These are phyloP conservation scores for Abscondita cerata DNA, from an alignment of 2,888 invertebrate genomes.

Conservation along the genomic window DNA sequence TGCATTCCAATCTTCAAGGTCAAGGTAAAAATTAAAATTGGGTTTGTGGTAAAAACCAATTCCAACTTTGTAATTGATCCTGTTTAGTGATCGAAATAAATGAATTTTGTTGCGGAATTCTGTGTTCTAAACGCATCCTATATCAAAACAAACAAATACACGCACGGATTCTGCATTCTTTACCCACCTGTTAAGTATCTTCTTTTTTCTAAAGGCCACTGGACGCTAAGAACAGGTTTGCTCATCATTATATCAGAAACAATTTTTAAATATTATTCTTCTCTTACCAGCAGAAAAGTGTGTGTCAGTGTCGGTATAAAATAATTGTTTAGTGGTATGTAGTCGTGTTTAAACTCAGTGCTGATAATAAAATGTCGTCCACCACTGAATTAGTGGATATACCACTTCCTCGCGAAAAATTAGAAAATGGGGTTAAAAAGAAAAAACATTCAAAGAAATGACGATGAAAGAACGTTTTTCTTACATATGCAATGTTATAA, in stretches of 20 bases:
- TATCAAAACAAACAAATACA: neutral
- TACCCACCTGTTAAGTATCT: constrained; percentile 10
- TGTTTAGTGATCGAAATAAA: too few species aligned
- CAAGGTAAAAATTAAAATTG: too few species aligned
- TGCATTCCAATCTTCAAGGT: too few species aligned
- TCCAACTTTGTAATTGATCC: neutral
- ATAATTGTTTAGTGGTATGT: neutral
- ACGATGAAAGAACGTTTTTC: constrained; percentile 11
- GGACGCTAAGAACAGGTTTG: constrained; percentile 20
- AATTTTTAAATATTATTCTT: constrained; percentile 6
- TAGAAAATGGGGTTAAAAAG: constrained; percentile 10
- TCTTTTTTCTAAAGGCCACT: constrained; percentile 22
- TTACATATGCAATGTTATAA: constrained; percentile 49
- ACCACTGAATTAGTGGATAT: constrained; percentile 46
- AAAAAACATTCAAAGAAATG: constrained; percentile 39
- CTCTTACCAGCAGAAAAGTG: too few species aligned
- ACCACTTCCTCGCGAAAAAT: constrained; percentile 21
- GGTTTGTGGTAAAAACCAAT: neutral
- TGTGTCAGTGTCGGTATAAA: too few species aligned
- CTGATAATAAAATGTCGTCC: constrained; percentile 46
- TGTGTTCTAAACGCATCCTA: too few species aligned
- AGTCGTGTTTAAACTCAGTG: neutral
- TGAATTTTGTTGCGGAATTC: too few species aligned
- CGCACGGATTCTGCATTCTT: constrained; percentile 7
- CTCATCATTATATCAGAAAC: constrained; percentile 18